These are phyloP conservation scores for Drosophila gunungcola DNA, from an alignment of 1,140 invertebrate species.

Conservation along the genomic window DNA sequence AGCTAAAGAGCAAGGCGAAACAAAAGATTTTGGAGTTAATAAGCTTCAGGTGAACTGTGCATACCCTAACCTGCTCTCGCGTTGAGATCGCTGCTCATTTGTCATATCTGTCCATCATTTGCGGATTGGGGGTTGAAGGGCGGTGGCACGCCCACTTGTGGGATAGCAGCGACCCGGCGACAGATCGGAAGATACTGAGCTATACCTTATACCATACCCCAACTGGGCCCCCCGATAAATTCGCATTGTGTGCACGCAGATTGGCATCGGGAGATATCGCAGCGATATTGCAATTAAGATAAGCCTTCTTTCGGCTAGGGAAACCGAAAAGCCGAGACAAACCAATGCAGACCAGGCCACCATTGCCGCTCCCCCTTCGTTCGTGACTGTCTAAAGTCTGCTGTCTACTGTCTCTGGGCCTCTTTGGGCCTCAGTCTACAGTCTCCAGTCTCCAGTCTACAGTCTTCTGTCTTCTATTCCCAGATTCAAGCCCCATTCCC, in stretches of 20 bases:
- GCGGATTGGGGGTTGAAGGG: background rate
- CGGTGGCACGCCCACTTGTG: slow-evolving; percentile 9
- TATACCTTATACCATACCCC: slow-evolving; percentile 8
- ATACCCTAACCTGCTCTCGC: slow-evolving; percentile 34
- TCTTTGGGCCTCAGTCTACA: background rate
- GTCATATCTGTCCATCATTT: slow-evolving; percentile 35
- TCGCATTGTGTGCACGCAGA: slow-evolving; percentile 65
- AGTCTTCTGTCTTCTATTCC: background rate
- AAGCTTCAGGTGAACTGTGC: slow-evolving; percentile 24
- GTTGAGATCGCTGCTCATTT: slow-evolving; percentile 5
- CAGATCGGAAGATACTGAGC: slow-evolving; percentile 10
- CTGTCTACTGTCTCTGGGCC: background rate
- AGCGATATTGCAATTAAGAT: slow-evolving; percentile 80
- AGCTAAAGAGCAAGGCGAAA: slow-evolving; percentile 69
- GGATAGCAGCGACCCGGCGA: slow-evolving; percentile 9
- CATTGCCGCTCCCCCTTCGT: slow-evolving; percentile 16
- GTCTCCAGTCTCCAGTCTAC: background rate
- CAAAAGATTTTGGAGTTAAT: slow-evolving; percentile 60
- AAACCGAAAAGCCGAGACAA: slow-evolving; percentile 8
- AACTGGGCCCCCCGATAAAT: slow-evolving; percentile 37
- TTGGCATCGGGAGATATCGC: slow-evolving; percentile 70
- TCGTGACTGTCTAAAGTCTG: slow-evolving; percentile 7
- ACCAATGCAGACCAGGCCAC: slow-evolving; percentile 35
- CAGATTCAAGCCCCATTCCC: background rate
- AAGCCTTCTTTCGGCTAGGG: slow-evolving; percentile 46